Evolutionary conservation across 2,888 invertebrate species (phyloP), one percentile per base, ranked within the genome.

Genomic region (Leptura quadrifasciata): DNA sequence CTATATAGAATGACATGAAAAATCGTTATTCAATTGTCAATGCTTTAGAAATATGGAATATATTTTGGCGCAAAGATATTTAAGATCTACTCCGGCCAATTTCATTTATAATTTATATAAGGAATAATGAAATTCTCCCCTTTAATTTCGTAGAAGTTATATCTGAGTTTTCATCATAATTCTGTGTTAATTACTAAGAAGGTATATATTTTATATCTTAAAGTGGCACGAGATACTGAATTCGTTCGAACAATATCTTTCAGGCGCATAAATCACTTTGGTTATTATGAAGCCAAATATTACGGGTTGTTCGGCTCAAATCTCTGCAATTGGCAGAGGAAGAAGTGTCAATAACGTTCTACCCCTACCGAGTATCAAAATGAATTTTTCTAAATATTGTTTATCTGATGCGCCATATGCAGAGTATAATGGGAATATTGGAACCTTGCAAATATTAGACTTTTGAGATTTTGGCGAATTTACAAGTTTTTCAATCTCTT

Each of bases 11-110:
- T 81, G 83, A 82, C 82, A 79, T 81, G 82, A 81, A 84, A 83
- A 82, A 83, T 82, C 81, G 81, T 82, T 81, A 80, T 82, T 84
- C 82, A 78, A 83, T 83, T 82, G 82, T 82, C 75, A 76, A 70
- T 72, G 76, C 72, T 60, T 74, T 72, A 69, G 71, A 76, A 75
- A 79, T 78, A 74, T 75, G 78, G 72, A 78, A 80, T 78, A 79
- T 75, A 71, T 76, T 79, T 72, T 70, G 58, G 72, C 72, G 71
- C 70, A 74, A 77, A 77, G 77, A 77, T 79, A 79, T 76, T 77
- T 75, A 64, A 67, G 72, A 72, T 64, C 65, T 21, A 64, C 64
- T 63, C 74, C 54, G 58, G 58, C 69, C 75, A 70, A 55, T 71
- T 75, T 58, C 61, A 70, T 75, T 75, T 70, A 71, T 71, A 76